Percentiles rank a stretch among this genome's conserved stretches.
These are phyloP conservation scores for Eucriotettix oculatus DNA, from an alignment of 2,888 invertebrate genomes.

Conservation along the genomic window DNA sequence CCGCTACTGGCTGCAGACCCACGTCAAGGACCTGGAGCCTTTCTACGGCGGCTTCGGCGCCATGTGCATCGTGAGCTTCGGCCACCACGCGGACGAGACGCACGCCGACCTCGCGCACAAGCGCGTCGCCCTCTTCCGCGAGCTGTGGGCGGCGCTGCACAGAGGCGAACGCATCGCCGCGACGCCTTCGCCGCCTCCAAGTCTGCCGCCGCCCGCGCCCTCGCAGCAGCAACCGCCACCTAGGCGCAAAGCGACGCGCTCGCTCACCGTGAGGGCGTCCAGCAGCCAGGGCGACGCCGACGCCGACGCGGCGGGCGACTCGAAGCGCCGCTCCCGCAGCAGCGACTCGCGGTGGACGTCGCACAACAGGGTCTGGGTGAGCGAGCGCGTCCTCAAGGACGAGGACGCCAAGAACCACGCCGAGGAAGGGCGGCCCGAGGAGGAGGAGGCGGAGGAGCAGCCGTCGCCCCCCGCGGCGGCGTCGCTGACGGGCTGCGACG, in stretches of 20 bases:
- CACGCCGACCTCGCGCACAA: not conserved
- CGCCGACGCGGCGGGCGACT: not conserved
- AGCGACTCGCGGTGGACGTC: too few species aligned
- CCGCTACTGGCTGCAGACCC: conserved; percentile 18
- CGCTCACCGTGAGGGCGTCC: not conserved
- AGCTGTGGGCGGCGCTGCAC: too few species aligned
- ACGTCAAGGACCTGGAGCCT: conserved; percentile 16
- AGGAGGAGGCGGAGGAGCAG: not conserved
- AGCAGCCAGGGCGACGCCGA: not conserved
- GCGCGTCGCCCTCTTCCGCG: too few species aligned
- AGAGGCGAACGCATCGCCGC: too few species aligned
- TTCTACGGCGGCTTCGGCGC: conserved; percentile 15
- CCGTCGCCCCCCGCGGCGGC: not conserved
- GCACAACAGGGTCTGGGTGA: too few species aligned
- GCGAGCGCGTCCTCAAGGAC: not conserved
- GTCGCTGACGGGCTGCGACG: not conserved
- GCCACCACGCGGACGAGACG: conserved; percentile 4
- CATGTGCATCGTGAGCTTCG: conserved; percentile 10
- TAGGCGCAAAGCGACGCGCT: not conserved
- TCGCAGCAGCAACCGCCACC: too few species aligned
- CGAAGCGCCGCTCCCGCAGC: too few species aligned
- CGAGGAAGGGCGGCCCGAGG: not conserved
- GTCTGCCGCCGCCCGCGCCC: too few species aligned
- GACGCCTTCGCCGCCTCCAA: too few species aligned
- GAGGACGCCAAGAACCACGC: not conserved